phyloP scores from a whole-genome alignment of 2,113 vertebrate genomes.

The Atrichornis clamosus region DNA sequence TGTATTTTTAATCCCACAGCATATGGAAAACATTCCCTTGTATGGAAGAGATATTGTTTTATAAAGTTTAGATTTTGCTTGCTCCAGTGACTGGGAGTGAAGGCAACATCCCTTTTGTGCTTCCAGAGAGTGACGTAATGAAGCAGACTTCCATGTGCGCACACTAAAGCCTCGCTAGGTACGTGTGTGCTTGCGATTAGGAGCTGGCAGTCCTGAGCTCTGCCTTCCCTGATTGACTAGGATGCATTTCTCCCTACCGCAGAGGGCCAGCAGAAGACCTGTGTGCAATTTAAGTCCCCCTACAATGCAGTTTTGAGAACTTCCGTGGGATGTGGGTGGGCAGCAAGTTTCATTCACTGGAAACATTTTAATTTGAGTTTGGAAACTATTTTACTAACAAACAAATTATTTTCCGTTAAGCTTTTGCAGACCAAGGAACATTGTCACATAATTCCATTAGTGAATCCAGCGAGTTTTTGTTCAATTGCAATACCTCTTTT shows the following conservation, averaged over 20 bases:
- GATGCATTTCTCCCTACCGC: background rate
- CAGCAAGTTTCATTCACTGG: background rate
- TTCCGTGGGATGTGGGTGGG: background rate
- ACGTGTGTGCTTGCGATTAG: background rate
- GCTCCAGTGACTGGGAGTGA: background rate
- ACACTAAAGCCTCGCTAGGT: background rate
- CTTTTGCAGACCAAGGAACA: background rate
- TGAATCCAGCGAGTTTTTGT: background rate
- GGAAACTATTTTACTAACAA: conserved; percentile 6
- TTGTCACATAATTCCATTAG: background rate
- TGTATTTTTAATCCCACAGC: conserved; percentile 1
- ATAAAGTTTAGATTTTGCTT: background rate
- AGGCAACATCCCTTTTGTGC: background rate
- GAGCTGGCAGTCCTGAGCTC: background rate
- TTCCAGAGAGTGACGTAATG: background rate
- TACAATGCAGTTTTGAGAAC: background rate
- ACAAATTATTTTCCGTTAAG: background rate
- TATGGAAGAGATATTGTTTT: background rate
- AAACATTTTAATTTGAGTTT: background rate
- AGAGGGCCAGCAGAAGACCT: background rate
- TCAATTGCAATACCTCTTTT: background rate
- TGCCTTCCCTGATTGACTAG: background rate
- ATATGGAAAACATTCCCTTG: conserved; percentile 32
- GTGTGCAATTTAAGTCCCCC: background rate
- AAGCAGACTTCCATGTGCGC: background rate